Percentiles rank a stretch among this genome's conserved stretches.
phyloP scores from a whole-genome alignment of 2,888 invertebrate species.

The Melieria crassipennis region DNA sequence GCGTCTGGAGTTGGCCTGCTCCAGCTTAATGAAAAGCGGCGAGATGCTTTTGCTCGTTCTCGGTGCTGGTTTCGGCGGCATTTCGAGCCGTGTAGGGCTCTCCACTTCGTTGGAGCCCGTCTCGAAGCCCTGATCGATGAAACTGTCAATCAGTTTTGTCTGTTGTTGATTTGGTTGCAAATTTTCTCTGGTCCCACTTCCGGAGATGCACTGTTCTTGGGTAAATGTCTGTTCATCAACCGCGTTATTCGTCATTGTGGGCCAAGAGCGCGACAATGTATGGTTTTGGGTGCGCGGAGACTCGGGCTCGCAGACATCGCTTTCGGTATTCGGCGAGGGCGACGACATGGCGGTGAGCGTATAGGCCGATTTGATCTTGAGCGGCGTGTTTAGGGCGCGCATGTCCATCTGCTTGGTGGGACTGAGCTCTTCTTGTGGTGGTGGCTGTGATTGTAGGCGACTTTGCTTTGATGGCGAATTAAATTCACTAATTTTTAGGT shows the following conservation, averaged over 20 bases:
- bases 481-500: background rate
- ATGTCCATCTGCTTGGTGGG: constrained; percentile 48
- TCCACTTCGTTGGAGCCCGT: constrained; percentile 57
- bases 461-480: background rate
- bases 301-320: constrained; percentile 51
- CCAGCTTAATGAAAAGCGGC: constrained; percentile 31
- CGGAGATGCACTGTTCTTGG: too few relatives aligned
- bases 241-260: too few relatives aligned
- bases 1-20: constrained; percentile 41
- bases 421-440: constrained; percentile 39
- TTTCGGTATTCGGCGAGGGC: constrained; percentile 54
- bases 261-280: background rate
- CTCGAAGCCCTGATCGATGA: constrained; percentile 61
- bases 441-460: background rate
- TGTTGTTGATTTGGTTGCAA: constrained; percentile 1
- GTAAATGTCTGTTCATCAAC: too few relatives aligned
- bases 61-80: background rate
- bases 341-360: constrained; percentile 56
- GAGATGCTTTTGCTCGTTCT: constrained; percentile 1
- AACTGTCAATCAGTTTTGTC: constrained; percentile 46
- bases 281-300: constrained; percentile 43
- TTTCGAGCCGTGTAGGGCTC: constrained; percentile 49
- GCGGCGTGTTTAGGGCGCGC: constrained; percentile 55
- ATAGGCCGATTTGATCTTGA: constrained; percentile 57
- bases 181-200: background rate